Evolutionary conservation across 2,888 invertebrate genomes (phyloP), one percentile per base, ranked within the genome.

Genomic region (Pterostichus niger): DNA sequence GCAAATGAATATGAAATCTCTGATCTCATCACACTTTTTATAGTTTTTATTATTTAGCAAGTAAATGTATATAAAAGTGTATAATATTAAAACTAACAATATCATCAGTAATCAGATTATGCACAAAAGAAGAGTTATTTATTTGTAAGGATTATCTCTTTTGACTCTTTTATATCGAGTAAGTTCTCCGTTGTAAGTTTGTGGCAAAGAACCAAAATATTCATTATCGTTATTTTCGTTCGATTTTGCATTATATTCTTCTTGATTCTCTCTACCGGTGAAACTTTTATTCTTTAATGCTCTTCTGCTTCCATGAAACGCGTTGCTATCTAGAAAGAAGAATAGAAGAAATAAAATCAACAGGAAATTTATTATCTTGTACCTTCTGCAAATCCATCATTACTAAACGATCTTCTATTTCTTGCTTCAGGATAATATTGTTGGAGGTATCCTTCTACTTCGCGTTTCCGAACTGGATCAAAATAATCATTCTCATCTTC

Each of bases 161-260:
- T 89, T 90, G 4, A 90, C 88, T 59, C 90, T 85, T 85, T 90
- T 90, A 84, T 88, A 89, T 84, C 90, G 86, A 0, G 87, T 86
- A 77, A 90, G 84, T 85, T 89, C 89, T 1, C 89, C 90, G 31
- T 83, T 49, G 83, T 88, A 90, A 83, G 88, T 87, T 84, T 90
- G 89, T 1, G 90, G 90, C 17, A 90, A 85, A 0, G 88, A 89
- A 0, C 90, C 90, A 85, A 90, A 90, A 24, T 90, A 85, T 85
- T 90, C 90, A 49, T 88, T 86, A 56, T 88, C 89, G 0, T 88
- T 87, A 33, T 75, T 59, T 56, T 76, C 76, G 33, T 75, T 52
- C 11, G 40, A 31, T 13, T 82, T 56, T 40, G 13, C 24, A n/a
- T 73, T 44, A 31, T 44, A 75, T n/a, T 71, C 79, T 0, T 84